Conservation (phyloP, 2,888 invertebrate genomes). For the Eutolmus rufibarbis region DNA sequence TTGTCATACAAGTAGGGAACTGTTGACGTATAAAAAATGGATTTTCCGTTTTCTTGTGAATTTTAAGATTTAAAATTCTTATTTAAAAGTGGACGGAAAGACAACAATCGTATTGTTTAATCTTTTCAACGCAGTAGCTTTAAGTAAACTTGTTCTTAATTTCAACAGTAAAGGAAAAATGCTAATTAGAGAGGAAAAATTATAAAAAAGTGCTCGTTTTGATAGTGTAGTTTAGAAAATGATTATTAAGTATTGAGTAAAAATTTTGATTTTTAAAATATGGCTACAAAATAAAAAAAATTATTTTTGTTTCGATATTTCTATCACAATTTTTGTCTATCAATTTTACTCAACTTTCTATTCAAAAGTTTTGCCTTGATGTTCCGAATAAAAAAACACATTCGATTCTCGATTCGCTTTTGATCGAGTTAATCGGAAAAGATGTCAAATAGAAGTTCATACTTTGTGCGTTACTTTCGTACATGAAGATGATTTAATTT, state of each 20-base stretch:
- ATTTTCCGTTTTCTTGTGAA: not conserved
- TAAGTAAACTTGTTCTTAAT: not conserved
- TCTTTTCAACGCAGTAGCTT: not conserved
- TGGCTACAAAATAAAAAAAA: too few species aligned
- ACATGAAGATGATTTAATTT: not conserved
- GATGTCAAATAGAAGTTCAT: not conserved
- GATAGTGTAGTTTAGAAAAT: too few species aligned
- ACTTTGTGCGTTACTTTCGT: not conserved
- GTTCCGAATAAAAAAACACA: too few species aligned
- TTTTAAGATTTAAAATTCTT: not conserved
- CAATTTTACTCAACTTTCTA: not conserved
- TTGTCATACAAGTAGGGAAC: not conserved
- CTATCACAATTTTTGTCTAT: not conserved
- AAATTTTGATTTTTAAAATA: too few species aligned
- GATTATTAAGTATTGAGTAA: too few species aligned
- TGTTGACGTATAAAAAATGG: not conserved
- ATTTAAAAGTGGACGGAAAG: not conserved
- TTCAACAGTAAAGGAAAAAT: not conserved
- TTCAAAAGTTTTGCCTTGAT: not conserved
- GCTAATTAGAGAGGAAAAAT: not conserved
- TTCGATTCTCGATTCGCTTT: not conserved
- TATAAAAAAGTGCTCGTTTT: too few species aligned
- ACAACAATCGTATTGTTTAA: not conserved
- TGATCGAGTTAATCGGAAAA: not conserved
- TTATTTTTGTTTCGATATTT: too few species aligned